Evolutionary conservation across 2,113 vertebrate genomes (phyloP).

Genomic region (Malurus cyaneus): DNA sequence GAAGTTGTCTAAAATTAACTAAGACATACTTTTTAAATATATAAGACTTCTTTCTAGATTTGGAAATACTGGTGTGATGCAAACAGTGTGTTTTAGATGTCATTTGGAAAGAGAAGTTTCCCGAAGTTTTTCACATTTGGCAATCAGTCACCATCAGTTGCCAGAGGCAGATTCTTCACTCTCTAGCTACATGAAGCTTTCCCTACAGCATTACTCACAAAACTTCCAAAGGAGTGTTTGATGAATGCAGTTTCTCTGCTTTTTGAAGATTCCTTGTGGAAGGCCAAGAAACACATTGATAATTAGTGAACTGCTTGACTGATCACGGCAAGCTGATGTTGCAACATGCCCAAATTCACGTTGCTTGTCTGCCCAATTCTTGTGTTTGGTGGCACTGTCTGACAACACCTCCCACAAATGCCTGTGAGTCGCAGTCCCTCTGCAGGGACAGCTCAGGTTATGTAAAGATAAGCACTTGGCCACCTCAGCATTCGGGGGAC

Average conservation of each 20-base stretch:
- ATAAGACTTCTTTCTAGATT: neutral
- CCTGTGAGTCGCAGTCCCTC: neutral
- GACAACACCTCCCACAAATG: neutral
- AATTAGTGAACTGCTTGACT: neutral
- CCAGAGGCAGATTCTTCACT: neutral
- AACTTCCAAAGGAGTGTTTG: neutral
- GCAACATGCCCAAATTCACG: neutral
- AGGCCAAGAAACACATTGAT: neutral
- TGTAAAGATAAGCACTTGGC: fast-evolving
- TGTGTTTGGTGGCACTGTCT: neutral
- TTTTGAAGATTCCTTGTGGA: neutral
- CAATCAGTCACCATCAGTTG: neutral
- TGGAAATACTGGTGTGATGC: neutral
- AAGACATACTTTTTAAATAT: neutral
- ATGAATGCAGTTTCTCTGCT: neutral
- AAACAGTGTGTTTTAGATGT: neutral
- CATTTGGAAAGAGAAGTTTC: neutral
- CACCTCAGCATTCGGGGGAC: fast-evolving
- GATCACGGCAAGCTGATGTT: neutral
- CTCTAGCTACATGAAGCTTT: neutral
- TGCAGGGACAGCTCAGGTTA: fast-evolving
- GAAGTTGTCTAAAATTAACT: neutral
- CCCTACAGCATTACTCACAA: neutral
- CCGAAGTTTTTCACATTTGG: neutral
- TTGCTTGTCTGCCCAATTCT: fast-evolving